Evolutionary conservation across 2,888 invertebrate genomes (phyloP).

Genomic region (Troides aeacus): DNA sequence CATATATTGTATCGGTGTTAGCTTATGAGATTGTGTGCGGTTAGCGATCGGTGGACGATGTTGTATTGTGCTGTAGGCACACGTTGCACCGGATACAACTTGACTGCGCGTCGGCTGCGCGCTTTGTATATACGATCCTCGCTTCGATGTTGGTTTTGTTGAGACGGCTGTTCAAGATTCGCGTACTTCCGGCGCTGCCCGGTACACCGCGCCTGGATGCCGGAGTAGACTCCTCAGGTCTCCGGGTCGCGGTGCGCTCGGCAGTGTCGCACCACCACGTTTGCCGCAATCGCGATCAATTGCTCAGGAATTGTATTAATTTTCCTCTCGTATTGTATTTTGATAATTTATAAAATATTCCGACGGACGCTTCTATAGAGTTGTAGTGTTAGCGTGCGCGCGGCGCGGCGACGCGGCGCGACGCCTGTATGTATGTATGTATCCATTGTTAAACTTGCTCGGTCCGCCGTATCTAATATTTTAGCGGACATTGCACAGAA

Average conservation of each 20-base stretch:
- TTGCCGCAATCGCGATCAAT: conserved; percentile 39
- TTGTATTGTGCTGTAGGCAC: conserved; percentile 59
- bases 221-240: conserved; percentile 23
- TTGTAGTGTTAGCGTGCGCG: conserved; percentile 36
- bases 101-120: conserved; percentile 50
- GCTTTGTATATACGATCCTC: conserved; percentile 60
- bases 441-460: conserved; percentile 68
- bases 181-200: conserved; percentile 30
- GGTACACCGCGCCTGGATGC: conserved; percentile 2
- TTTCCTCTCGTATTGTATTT: conserved; percentile 58
- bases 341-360: conserved; percentile 59
- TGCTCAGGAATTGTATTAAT: conserved; percentile 78
- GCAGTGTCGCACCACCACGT: conserved; percentile 5
- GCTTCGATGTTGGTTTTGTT: conserved; percentile 54
- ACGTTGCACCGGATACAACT: conserved; percentile 68
- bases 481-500: conserved; percentile 77
- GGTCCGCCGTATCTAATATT: conserved; percentile 62
- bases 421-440: conserved; percentile 36
- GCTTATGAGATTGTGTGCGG: conserved; percentile 71
- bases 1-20: conserved; percentile 71
- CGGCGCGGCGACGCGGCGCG: conserved; percentile 48
- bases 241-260: conserved; percentile 1
- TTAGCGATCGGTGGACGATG: conserved; percentile 61
- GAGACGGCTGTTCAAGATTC: conserved; percentile 32
- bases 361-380: conserved; percentile 60